Base-by-base conservation (phyloP, 2,113 vertebrate species). In the Lathamus discolor region DNA sequence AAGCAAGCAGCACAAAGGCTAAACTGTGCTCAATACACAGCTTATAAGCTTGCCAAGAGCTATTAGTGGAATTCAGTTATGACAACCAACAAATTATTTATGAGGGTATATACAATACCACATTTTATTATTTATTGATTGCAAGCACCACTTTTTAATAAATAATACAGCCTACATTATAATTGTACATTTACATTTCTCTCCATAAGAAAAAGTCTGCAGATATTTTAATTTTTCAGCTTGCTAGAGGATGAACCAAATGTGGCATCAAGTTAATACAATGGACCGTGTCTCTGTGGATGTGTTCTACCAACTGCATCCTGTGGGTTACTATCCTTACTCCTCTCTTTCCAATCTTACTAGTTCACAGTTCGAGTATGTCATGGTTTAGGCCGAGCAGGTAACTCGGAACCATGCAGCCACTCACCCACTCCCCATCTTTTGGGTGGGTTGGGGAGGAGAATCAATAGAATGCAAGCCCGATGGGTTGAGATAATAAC, bases 331-430 rank as follows among this genome's bases (percentile, higher is more conserved):
- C 51, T 57, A 43, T 25, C 31, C 35, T 78, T 20, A 13, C 12
- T 55, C 6, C 2, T 37, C 4, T 24, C 14, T 69, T 86, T 69
- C 23, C 44, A 48, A 1, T 13, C 17, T 43, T 41, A 17, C 35
- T 29, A 1, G 39, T 61, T 27, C 39, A 23, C 23, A 61, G 9
- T 14, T 78, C 0, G 0, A 74, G 44, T 59, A 10, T 15, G 22
- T 15, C 57, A 35, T 59, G 57, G 57, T 15, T 59, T 59, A 24
- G 33, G 57, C 57, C 57, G 13, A 24, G n/a, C 13, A 35, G n/a
- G 33, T 59, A 59, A 59, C 33, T 59, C 4, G 13, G 57, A 59
- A 24, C 13, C 22, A 2, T 59, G 57, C 13, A 59, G 22, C 22
- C 22, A 59, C 57, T 16, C 35, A 33, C 33, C 35, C 33, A 59